phyloP scores from a whole-genome alignment of 64 coral and sea anemone species.

The Trachythela sp. region DNA sequence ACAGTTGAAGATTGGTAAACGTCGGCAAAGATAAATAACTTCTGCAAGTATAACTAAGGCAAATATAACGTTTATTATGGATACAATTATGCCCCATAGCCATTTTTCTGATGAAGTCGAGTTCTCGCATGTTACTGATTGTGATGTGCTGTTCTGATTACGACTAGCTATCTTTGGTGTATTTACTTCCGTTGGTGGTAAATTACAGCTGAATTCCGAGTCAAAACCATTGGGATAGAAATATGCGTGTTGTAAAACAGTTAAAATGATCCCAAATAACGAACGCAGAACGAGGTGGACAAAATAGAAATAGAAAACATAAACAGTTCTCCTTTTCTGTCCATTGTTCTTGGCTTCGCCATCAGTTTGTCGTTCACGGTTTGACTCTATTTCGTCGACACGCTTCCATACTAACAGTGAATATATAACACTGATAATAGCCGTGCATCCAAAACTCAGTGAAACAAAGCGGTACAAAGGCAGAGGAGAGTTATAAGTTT shows the following conservation, averaged over 20 bases:
- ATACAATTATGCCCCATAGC: neutral
- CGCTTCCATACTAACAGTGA: constrained; percentile 29
- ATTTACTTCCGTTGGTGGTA: neutral
- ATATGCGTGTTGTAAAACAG: constrained; percentile 15
- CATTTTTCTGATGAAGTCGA: neutral
- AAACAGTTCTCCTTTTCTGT: neutral
- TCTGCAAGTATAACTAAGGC: neutral
- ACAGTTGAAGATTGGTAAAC: neutral
- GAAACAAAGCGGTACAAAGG: constrained; percentile 19
- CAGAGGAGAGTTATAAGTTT: constrained; percentile 40
- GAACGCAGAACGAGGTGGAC: constrained; percentile 31
- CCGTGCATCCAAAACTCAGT: neutral
- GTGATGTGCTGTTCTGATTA: no score
- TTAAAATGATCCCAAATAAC: constrained; percentile 27
- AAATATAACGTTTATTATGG: neutral
- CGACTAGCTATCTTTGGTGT: neutral
- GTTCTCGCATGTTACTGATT: neutral
- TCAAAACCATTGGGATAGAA: constrained; percentile 40
- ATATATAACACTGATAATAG: constrained; percentile 24
- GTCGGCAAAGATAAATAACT: neutral
- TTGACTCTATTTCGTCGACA: constrained; percentile 28
- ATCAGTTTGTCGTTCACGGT: neutral
- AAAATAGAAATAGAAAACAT: constrained; percentile 21
- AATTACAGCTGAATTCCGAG: neutral
- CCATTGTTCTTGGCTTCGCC: neutral